A percentile compares a stretch with the other conserved stretches of the same genome.
Conservation (phyloP, 2,888 invertebrate species). For the Hanleya hanleyi region DNA sequence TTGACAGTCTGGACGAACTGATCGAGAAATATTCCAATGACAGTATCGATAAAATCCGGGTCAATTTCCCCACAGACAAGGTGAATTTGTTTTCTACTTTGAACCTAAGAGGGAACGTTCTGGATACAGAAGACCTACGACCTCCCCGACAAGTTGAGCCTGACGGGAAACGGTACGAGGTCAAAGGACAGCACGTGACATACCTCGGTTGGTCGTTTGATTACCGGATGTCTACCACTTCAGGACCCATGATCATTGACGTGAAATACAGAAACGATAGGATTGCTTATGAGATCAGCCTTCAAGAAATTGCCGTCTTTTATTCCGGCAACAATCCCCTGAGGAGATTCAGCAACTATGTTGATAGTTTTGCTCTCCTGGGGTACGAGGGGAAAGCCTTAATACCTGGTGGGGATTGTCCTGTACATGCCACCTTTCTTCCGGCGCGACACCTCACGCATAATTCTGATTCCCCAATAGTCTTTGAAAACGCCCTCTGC, state of each 20-base stretch:
- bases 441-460: conserved; percentile 15
- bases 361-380: conserved; percentile 27
- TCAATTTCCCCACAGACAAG: neutral
- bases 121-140: conserved; percentile 16
- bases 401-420: conserved; percentile 37
- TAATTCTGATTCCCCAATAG: neutral
- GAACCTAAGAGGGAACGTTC: conserved; percentile 35
- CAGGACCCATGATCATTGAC: conserved; percentile 31
- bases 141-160: conserved; percentile 39
- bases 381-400: conserved; percentile 24
- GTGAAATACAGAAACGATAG: conserved; percentile 31
- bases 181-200: conserved; percentile 27
- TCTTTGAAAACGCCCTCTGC: conserved; percentile 20
- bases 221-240: conserved; percentile 28
- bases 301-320: conserved; percentile 38
- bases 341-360: conserved; percentile 14
- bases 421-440: conserved; percentile 29
- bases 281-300: conserved; percentile 44
- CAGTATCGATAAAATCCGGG: neutral
- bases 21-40: conserved; percentile 18
- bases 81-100: conserved; percentile 22
- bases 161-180: conserved; percentile 37
- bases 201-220: conserved; percentile 46
- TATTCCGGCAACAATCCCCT: conserved; percentile 34
- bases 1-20: conserved; percentile 29